Percentiles rank a stretch among this genome's conserved stretches.
These are phyloP conservation scores for Amblyopsis hoosieri DNA, from an alignment of 2,797 vertebrate species.

Conservation along the genomic window DNA sequence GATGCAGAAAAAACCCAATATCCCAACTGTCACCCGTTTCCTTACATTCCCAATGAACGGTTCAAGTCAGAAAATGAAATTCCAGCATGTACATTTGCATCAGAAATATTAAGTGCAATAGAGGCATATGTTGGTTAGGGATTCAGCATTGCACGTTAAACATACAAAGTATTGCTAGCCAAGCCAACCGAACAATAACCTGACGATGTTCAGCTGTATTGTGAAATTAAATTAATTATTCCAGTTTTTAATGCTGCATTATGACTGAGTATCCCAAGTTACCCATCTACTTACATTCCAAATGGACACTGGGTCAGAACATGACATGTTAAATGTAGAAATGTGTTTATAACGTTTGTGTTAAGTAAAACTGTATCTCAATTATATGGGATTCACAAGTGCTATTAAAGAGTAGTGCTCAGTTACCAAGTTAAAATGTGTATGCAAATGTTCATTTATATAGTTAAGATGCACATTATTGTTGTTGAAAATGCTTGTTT, in stretches of 20 bases:
- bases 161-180: background rate
- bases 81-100: constrained; percentile 59
- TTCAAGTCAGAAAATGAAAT: constrained; percentile 60
- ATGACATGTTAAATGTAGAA: too few species aligned
- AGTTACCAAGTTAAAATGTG: too few species aligned
- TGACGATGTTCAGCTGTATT: background rate
- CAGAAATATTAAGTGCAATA: constrained; percentile 64
- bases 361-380: too few species aligned
- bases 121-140: constrained; percentile 64
- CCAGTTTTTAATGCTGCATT: background rate
- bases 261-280: too few species aligned
- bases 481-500: too few species aligned
- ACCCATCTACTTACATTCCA: too few species aligned
- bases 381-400: too few species aligned
- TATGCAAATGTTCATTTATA: too few species aligned
- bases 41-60: constrained; percentile 76
- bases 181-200: background rate
- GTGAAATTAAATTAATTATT: constrained; percentile 5
- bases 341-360: too few species aligned
- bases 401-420: too few species aligned
- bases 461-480: too few species aligned
- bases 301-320: too few species aligned
- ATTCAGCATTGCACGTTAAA: constrained; percentile 7
- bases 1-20: constrained; percentile 82
- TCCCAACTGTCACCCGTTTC: constrained; percentile 68